Conservation (phyloP, 1,140 invertebrate species). For the Dreissena rostriformis region DNA sequence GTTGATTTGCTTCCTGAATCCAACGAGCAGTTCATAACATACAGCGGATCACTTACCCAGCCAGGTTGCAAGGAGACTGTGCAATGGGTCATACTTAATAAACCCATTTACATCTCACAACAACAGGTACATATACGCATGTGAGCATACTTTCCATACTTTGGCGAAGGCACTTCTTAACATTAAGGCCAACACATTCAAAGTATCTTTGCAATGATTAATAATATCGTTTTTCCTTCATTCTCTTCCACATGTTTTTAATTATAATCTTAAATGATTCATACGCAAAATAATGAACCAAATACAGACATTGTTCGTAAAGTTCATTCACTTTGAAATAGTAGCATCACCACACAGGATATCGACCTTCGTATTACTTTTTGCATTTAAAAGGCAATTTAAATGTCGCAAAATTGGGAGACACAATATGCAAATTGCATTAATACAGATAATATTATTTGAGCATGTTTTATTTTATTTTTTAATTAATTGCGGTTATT, state of each 20-base stretch:
- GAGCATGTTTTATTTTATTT: too few species aligned
- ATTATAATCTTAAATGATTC: too few species aligned
- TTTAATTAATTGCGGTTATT: too few species aligned
- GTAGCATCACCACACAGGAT: too few species aligned
- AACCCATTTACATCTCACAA: slow-evolving; percentile 77
- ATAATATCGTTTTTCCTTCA: neutral
- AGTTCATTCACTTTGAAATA: too few species aligned
- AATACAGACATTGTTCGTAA: too few species aligned
- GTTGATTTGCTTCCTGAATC: slow-evolving; percentile 70
- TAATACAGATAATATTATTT: too few species aligned
- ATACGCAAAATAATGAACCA: too few species aligned
- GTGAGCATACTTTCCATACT: neutral
- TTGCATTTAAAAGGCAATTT: too few species aligned
- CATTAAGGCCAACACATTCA: neutral
- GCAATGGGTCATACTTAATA: slow-evolving; percentile 81
- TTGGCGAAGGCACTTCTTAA: neutral
- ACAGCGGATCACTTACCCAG: slow-evolving; percentile 79
- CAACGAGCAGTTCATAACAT: slow-evolving; percentile 78
- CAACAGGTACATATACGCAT: slow-evolving; percentile 72
- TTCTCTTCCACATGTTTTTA: slow-evolving; percentile 34
- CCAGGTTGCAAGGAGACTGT: slow-evolving; percentile 80
- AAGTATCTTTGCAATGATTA: neutral
- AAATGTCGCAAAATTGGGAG: too few species aligned
- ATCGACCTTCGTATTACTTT: too few species aligned
- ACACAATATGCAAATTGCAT: too few species aligned